A percentile compares a stretch with the other conserved stretches of the same genome.
These are phyloP conservation scores for Denticeps clupeoides DNA, from an alignment of 2,797 vertebrate species.

Conservation along the genomic window DNA sequence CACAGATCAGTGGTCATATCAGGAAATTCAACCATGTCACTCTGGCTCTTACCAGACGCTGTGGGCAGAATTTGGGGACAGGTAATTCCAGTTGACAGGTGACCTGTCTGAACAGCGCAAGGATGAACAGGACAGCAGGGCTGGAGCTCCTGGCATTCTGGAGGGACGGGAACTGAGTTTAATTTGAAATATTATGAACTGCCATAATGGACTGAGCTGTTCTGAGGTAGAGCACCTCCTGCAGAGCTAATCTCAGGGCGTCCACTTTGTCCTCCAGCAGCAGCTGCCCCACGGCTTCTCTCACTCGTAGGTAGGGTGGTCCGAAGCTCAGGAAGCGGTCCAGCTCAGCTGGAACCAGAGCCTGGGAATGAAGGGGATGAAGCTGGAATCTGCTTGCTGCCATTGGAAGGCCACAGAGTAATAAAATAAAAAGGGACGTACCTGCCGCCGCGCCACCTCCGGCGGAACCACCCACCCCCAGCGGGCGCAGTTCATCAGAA, in stretches of 20 bases:
- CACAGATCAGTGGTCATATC: no score
- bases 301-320: slow-evolving; percentile 33
- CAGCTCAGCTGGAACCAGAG: slow-evolving; percentile 19
- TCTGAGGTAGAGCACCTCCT: slow-evolving; percentile 32
- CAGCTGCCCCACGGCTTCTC: slow-evolving; percentile 33
- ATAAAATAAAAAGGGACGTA: slow-evolving; percentile 20
- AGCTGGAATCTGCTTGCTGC: background rate
- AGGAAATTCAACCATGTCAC: no score
- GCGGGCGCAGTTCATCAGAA: slow-evolving; percentile 35
- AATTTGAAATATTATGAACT: background rate
- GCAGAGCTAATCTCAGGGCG: slow-evolving; percentile 23
- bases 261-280: slow-evolving; percentile 27
- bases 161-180: slow-evolving; percentile 10
- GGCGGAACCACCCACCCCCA: slow-evolving; percentile 51
- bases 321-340: slow-evolving; percentile 56
- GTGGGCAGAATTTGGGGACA: slow-evolving; percentile 17
- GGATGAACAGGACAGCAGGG: slow-evolving; percentile 25
- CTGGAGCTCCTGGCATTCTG: slow-evolving; percentile 19
- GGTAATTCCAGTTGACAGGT: slow-evolving; percentile 38
- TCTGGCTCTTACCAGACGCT: slow-evolving; percentile 46
- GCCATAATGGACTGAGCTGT: no score
- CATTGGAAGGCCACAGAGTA: background rate
- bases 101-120: slow-evolving; percentile 52
- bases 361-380: slow-evolving; percentile 23
- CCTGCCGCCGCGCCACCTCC: slow-evolving; percentile 43